Percentiles rank a stretch among this genome's conserved stretches.
Conservation (phyloP, 2,888 invertebrate species). For the Scaptomyza parva region DNA sequence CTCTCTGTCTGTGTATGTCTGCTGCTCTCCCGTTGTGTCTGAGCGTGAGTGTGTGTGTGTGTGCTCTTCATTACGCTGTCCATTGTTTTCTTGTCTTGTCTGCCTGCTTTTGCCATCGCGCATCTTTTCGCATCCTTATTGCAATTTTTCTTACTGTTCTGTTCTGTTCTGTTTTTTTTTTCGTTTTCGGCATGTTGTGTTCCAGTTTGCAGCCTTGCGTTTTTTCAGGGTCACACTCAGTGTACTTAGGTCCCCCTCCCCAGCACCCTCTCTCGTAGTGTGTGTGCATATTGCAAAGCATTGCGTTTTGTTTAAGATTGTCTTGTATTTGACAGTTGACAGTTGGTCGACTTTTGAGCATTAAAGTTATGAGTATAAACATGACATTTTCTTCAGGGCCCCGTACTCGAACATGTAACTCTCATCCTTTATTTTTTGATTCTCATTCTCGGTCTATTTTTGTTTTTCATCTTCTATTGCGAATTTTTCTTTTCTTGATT, state of each 20-base stretch:
- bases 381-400: slow-evolving; percentile 58
- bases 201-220: slow-evolving; percentile 67
- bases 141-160: slow-evolving; percentile 52
- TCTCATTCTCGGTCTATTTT: slow-evolving; percentile 25
- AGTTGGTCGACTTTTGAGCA: slow-evolving; percentile 77
- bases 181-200: slow-evolving; percentile 57
- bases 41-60: slow-evolving; percentile 43
- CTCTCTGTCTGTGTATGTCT: slow-evolving; percentile 39
- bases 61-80: slow-evolving; percentile 69
- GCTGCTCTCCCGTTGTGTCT: slow-evolving; percentile 45
- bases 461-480: slow-evolving; percentile 17
- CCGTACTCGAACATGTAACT: slow-evolving; percentile 43
- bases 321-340: slow-evolving; percentile 81
- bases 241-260: slow-evolving; percentile 3
- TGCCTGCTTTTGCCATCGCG: slow-evolving; percentile 34
- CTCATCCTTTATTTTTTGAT: slow-evolving; percentile 40
- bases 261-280: not conserved
- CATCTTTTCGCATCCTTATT: slow-evolving; percentile 50
- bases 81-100: slow-evolving; percentile 62
- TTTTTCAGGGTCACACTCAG: slow-evolving; percentile 71
- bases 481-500: slow-evolving; percentile 21
- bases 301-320: slow-evolving; percentile 50
- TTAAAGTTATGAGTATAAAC: slow-evolving; percentile 81
- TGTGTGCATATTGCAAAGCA: slow-evolving; percentile 21
- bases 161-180: too few relatives aligned